Base-by-base conservation (phyloP, 2,888 invertebrate genomes). In the Lutraria lutraria region DNA sequence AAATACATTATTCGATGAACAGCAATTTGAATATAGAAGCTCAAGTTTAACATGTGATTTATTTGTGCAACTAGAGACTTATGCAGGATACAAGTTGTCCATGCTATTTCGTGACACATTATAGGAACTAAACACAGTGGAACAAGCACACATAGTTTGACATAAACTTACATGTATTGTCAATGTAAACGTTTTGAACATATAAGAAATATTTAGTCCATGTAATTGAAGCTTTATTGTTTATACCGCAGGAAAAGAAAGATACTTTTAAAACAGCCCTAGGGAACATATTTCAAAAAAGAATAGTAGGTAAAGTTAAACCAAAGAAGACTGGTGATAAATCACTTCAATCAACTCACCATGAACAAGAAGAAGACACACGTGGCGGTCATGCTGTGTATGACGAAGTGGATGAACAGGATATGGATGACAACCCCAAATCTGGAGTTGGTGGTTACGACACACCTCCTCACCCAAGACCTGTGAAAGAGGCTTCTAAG, bases 261-360 rank as follows among this genome's bases (percentile, higher is more conserved):
- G 31, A 76, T 13, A 34, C 34, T 31, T 13, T 76, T 0, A 13
- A 76, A 19, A 76, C 13, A 10, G 34, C 31, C 0, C 31, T 76
- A 34, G 76, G 76, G 34, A 76, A 76, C 19, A 31, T 76, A 34
- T 76, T 76, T 34, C 76, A 31, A 76, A 76, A 76, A 31, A 76
- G 31, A 19, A 34, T 19, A 76, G 76, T 76, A 31, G 76, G 34
- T 76, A 76, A 76, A 34, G 76, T 34, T 19, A 31, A 76, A 76
- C 34, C 76, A 31, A 76, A 76, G 76, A 34, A 76, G 31, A 15
- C 25, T 0, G 34, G 31, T 31, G 19, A 16, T 34, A 72, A 29
- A 29, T 25, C 34, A 15, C 0, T 19, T 16, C 21, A 56, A 15
- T 3, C 6, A 76, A 6, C 31, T 76, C 3, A 16, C 2, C 6